phyloP scores from a whole-genome alignment of 2,888 invertebrate species.

The Bombylius discolor region DNA sequence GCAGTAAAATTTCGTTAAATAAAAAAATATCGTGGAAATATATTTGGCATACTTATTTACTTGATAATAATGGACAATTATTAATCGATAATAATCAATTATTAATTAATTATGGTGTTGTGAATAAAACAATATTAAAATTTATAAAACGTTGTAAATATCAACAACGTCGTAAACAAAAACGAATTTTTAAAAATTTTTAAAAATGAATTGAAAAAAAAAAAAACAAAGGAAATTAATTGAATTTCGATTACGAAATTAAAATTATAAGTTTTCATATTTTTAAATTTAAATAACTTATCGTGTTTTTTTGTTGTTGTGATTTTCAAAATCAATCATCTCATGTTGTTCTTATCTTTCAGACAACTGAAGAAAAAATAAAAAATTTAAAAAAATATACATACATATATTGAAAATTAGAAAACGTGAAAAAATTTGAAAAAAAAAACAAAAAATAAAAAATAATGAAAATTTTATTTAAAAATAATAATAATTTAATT shows the following conservation, averaged over 20 bases:
- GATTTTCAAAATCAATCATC: too few relatives aligned
- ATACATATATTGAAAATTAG: too few relatives aligned
- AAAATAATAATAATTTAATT: neutral
- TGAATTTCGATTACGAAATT: too few relatives aligned
- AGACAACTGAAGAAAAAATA: too few relatives aligned
- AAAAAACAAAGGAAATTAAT: too few relatives aligned
- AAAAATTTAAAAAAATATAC: too few relatives aligned
- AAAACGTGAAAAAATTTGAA: neutral
- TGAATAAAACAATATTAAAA: conserved; percentile 54
- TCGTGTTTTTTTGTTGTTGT: too few relatives aligned
- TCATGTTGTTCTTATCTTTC: too few relatives aligned
- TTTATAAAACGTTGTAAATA: conserved; percentile 47
- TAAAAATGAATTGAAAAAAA: too few relatives aligned
- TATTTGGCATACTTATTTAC: conserved; percentile 50
- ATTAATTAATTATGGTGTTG: conserved; percentile 53
- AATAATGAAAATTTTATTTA: neutral
- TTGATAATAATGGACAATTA: neutral
- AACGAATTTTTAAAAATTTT: too few relatives aligned
- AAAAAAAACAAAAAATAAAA: neutral
- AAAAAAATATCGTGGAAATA: conserved; percentile 60
- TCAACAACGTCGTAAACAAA: neutral
- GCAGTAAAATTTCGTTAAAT: conserved; percentile 2
- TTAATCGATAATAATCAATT: conserved; percentile 43
- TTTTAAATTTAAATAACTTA: too few relatives aligned
- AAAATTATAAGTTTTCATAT: too few relatives aligned